Base-by-base conservation (phyloP, 2,888 invertebrate species). In the Caenorhabditis plicata region DNA sequence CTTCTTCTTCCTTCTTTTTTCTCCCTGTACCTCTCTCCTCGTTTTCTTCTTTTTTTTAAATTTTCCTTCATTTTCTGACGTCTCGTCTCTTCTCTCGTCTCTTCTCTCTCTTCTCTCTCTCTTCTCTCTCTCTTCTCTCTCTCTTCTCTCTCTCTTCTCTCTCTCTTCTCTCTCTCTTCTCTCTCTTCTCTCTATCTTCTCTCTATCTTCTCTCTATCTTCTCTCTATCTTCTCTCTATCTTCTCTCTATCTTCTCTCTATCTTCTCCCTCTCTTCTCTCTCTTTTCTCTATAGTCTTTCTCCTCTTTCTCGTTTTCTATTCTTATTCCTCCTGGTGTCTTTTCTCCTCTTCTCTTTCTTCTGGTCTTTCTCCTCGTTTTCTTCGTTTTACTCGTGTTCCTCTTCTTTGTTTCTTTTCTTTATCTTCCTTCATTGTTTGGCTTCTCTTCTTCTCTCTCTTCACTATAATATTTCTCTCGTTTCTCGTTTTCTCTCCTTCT, bases 331-430 rank as follows among this genome's bases (percentile, higher is more conserved):
- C 29, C 32, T 8, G 32, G 15, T 15, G 39, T 23, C 9, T 44
- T 25, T n/a, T 38, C 31, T n/a, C 33, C 38, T 47, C 38, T 47
- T 19, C 35, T 32, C 27, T 32, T 61, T 44, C 53, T 41, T 38
- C 35, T 31, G 33, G 22, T 47, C 47, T 40, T 23, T 48, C 35
- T 40, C 29, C 42, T 11, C 15, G 22, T 43, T 11, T 32, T 31
- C 2, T 31, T 29, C 31, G 31, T 43, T 44, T 41, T 46, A 40
- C 36, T 36, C 46, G 32, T 45, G 13, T 27, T 27, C 29, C 47
- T 53, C 47, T 38, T 46, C 38, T 42, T 53, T 41, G 39, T 52
- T 46, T 46, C 48, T 9, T 29, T 29, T 29, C 29, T 13, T 29
- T 9, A 7, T 13, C 29, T 13, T 13, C 29, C 13, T 29, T 29